Base-by-base conservation (phyloP, 1,140 invertebrate species). In the Cardiocondyla obscurior region DNA sequence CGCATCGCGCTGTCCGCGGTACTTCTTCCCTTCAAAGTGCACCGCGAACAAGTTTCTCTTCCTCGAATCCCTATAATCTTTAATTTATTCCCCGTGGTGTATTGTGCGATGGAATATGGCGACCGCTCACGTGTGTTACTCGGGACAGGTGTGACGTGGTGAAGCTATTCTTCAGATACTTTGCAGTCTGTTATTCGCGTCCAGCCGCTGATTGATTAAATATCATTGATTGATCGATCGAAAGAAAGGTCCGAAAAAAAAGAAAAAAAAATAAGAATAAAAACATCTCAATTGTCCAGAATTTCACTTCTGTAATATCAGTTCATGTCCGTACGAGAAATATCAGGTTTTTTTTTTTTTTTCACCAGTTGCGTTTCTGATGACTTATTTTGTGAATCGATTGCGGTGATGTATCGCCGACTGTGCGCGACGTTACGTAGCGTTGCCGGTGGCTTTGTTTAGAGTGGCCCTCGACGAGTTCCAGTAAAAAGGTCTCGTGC, bases 331-430 rank as follows among this genome's bases (percentile, higher is more conserved):
- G 16, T 22, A 8, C 12, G 19, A 28, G 6, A 51, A 53, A 36
- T 14, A 60, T 8, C 6, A 22, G 10, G 6, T 36, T n/a, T n/a
- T n/a, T n/a, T n/a, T n/a, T n/a, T n/a, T n/a, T n/a, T n/a, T n/a
- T n/a, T 33, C n/a, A 39, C 33, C 25, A 53, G 44, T 53, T 76
- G 22, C 30, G 8, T 77, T 67, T 10, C 33, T 53, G 46, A 51
- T 28, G 46, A 77, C 22, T 67, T 77, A 77, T 77, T 62, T 67
- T 62, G 74, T 57, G 46, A 28, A 77, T 77, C 42, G 19, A 76
- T 76, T 3, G 33, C 60, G 30, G 25, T 42, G 44, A 77, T 51
- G 60, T 77, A 77, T 67, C 30, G 60, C 19, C 44, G 19, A 65
- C 5, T 12, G 8, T 51, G 46, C 6, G 19, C 12, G 12, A 69